Percentiles rank a stretch among this genome's conserved stretches.
Conservation (phyloP, 2,113 vertebrate genomes). For the Oryzias javanicus region DNA sequence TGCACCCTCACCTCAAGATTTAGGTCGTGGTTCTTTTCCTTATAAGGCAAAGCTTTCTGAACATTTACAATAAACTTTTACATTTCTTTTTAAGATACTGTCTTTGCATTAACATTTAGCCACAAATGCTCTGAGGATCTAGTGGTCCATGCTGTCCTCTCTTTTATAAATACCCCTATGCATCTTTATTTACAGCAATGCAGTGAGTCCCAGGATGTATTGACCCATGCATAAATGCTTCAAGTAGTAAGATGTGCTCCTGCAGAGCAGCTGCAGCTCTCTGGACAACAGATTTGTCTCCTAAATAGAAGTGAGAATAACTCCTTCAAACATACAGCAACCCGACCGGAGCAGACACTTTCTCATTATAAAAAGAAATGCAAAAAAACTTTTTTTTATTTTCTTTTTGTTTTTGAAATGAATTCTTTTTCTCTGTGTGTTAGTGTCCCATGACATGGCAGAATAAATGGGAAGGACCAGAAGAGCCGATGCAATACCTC, state of each 20-base stretch:
- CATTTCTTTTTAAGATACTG: background rate
- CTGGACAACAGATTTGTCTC: constrained; percentile 6
- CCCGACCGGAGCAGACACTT: constrained; percentile 1
- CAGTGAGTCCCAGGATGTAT: too few relatives aligned
- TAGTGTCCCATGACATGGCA: constrained; percentile 95
- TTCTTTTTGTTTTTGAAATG: background rate
- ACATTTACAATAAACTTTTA: background rate
- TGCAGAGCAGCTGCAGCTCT: too few relatives aligned
- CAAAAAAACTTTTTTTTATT: background rate
- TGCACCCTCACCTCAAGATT: constrained; percentile 9
- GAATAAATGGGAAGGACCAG: constrained; percentile 95
- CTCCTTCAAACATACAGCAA: constrained; percentile 4
- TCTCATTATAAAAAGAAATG: background rate
- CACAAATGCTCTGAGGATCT: too few relatives aligned
- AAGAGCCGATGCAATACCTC: constrained; percentile 94
- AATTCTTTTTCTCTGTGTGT: background rate
- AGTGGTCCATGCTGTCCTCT: too few relatives aligned
- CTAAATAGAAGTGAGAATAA: background rate
- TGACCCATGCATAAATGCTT: too few relatives aligned
- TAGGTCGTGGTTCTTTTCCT: background rate
- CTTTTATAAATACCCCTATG: too few relatives aligned
- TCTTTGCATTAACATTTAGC: background rate
- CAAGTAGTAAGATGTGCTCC: too few relatives aligned
- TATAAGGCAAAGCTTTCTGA: background rate
- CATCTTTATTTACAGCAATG: too few relatives aligned